These are phyloP conservation scores for Calcarius lapponicus DNA, from an alignment of 2,797 vertebrate species.

Conservation along the genomic window DNA sequence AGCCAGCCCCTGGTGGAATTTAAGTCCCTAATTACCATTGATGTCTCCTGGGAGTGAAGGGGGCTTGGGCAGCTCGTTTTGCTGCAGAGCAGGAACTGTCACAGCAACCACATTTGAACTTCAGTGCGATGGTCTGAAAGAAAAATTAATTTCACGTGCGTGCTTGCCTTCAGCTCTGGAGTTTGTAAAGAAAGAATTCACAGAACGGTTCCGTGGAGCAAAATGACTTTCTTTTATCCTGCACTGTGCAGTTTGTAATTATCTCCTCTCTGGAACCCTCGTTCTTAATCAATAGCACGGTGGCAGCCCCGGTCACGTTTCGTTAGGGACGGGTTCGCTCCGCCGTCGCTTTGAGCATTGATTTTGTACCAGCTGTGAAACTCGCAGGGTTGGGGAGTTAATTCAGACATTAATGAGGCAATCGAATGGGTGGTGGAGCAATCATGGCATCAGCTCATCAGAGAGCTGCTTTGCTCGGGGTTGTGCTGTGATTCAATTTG, in stretches of 20 bases:
- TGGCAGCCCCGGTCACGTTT: conserved; percentile 40
- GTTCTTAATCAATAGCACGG: conserved; percentile 66
- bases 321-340: conserved; percentile 16
- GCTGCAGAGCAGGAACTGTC: neutral
- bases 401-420: conserved; percentile 72
- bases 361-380: conserved; percentile 65
- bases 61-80: neutral
- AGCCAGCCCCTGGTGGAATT: rapidly evolving
- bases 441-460: conserved; percentile 53
- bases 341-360: conserved; percentile 69
- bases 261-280: conserved; percentile 58
- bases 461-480: conserved; percentile 37
- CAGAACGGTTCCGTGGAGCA: neutral
- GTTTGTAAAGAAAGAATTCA: neutral
- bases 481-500: conserved; percentile 40
- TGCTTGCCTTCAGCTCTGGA: neutral
- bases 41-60: neutral
- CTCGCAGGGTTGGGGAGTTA: conserved; percentile 70
- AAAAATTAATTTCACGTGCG: neutral
- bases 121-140: neutral
- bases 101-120: neutral
- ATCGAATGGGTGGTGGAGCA: conserved; percentile 69
- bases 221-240: conserved; percentile 46
- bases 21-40: neutral
- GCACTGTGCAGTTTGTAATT: conserved; percentile 47